These are phyloP conservation scores for Phalacrocorax brasilianus DNA, from an alignment of 2,113 vertebrate genomes.

Conservation along the genomic window DNA sequence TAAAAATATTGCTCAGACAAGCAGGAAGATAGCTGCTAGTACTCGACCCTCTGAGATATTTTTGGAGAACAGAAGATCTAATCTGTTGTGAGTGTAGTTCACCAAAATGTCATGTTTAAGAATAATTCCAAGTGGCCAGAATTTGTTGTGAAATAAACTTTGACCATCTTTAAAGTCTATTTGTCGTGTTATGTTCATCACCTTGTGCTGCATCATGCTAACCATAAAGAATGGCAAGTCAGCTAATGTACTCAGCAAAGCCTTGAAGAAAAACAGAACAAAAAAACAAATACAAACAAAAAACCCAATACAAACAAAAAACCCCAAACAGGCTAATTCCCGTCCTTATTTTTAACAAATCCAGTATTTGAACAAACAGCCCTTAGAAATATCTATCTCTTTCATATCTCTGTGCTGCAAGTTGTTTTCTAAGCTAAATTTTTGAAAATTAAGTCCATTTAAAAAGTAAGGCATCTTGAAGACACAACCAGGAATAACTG, in stretches of 20 bases:
- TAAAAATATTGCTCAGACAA: conserved; percentile 39
- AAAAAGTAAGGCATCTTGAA: neutral
- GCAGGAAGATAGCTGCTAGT: neutral
- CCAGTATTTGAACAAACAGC: neutral
- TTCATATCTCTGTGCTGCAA: neutral
- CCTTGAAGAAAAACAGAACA: neutral
- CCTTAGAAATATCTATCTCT: neutral
- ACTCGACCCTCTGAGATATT: neutral
- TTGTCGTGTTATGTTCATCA: neutral
- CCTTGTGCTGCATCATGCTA: neutral
- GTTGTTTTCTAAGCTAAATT: neutral
- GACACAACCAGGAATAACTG: neutral
- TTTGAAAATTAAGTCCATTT: neutral
- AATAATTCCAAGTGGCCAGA: neutral
- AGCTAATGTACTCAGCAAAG: neutral
- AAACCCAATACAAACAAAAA: neutral
- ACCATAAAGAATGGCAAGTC: neutral
- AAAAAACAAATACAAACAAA: too few species aligned
- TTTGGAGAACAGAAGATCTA: neutral
- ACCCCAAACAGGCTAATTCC: neutral
- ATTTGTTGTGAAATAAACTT: neutral
- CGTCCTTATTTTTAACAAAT: neutral
- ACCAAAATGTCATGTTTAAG: neutral
- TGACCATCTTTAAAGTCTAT: neutral
- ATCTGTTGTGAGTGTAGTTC: conserved; percentile 8